phyloP scores from a whole-genome alignment of 2,797 vertebrate genomes.

The Chrysolophus pictus region DNA sequence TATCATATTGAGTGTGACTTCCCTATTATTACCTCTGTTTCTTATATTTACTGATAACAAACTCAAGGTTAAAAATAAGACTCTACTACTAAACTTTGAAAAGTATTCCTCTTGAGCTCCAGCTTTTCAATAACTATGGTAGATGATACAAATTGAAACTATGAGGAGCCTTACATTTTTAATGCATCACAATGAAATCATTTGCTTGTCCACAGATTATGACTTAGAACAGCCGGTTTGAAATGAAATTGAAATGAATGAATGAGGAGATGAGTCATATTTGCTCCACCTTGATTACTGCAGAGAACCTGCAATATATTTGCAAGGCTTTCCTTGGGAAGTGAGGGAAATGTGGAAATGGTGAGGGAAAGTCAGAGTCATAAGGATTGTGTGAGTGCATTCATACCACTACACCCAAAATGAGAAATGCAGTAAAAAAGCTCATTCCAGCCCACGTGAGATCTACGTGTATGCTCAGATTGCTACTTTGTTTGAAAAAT shows the following conservation, averaged over 20 bases:
- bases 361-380: not conserved
- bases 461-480: not conserved
- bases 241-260: not conserved
- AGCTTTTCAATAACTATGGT: not conserved
- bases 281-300: not conserved
- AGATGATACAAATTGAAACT: not conserved
- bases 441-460: not conserved
- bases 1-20: slow-evolving; percentile 5
- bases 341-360: not conserved
- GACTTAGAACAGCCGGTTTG: not conserved
- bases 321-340: not conserved
- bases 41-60: slow-evolving; percentile 14
- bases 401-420: not conserved
- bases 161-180: not conserved
- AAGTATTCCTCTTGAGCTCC: not conserved
- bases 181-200: not conserved
- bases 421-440: not conserved
- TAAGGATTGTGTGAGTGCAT: not conserved
- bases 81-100: not conserved
- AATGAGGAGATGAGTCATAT: not conserved
- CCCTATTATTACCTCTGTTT: not conserved
- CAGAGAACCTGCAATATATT: not conserved
- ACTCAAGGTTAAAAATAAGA: slow-evolving; percentile 40
- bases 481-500: not conserved
- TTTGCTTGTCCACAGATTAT: slow-evolving; percentile 12